Conservation (phyloP, 2,113 vertebrate genomes). For the Collichthys lucidus region DNA sequence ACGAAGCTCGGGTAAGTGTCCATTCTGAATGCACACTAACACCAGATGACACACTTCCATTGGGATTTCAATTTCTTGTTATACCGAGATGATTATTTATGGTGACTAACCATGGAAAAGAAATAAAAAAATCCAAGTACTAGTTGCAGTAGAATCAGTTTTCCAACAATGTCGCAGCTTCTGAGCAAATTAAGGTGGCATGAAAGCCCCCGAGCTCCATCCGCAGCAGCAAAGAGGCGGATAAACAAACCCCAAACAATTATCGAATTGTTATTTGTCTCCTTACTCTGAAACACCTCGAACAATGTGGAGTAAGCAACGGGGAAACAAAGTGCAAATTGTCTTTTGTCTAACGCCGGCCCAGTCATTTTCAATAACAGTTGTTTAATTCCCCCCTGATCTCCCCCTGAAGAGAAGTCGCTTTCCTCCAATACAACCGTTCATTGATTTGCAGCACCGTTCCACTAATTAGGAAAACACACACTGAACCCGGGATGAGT, state of each 20-base stretch:
- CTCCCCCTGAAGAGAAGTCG: slow-evolving; percentile 18
- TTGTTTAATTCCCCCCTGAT: slow-evolving; percentile 45
- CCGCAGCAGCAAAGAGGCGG: not conserved
- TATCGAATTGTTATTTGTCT: slow-evolving; percentile 17
- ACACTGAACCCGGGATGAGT: slow-evolving; percentile 21
- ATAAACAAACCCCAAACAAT: slow-evolving; percentile 59
- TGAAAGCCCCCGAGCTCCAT: slow-evolving; percentile 5
- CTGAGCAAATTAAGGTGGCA: not conserved
- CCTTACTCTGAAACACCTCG: not conserved
- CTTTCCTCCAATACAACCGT: slow-evolving; percentile 4
- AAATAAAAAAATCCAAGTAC: not conserved
- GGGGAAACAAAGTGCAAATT: slow-evolving; percentile 25
- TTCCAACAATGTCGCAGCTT: not conserved
- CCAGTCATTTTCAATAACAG: slow-evolving; percentile 40
- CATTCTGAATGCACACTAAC: not conserved
- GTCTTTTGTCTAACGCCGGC: slow-evolving; percentile 32
- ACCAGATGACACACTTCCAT: not conserved
- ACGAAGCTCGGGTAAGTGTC: not conserved
- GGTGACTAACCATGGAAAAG: not conserved
- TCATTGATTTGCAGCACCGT: slow-evolving; percentile 37
- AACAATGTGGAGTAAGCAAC: slow-evolving; percentile 30
- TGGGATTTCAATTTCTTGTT: not conserved
- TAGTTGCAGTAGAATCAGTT: not conserved
- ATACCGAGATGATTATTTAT: no score
- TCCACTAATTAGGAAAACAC: slow-evolving; percentile 48